Evolutionary conservation across 2,797 vertebrate genomes (phyloP).

Genomic region (Lepidocolaptes lacrymiger): DNA sequence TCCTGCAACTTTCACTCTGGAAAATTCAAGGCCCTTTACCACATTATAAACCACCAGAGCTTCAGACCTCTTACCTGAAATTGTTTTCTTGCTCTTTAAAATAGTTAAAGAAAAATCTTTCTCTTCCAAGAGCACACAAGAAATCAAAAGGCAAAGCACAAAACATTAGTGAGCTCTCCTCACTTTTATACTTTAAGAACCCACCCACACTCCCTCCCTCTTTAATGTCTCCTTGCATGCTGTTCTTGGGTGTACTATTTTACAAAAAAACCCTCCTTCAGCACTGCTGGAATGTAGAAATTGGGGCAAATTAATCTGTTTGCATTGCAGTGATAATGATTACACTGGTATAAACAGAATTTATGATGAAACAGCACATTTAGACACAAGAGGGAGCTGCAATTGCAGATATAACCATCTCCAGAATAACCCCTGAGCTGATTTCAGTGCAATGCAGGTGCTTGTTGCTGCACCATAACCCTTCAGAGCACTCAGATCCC

Average conservation of each 20-base stretch:
- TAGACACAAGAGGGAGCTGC: slow-evolving; percentile 68
- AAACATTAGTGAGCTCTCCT: neutral
- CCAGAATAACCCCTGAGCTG: neutral
- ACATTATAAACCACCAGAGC: neutral
- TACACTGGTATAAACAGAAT: neutral
- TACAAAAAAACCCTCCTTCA: neutral
- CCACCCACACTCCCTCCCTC: neutral
- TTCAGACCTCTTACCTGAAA: neutral
- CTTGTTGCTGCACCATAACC: neutral
- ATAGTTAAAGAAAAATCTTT: neutral
- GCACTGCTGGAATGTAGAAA: neutral
- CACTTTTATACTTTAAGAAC: neutral
- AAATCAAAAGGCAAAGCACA: neutral
- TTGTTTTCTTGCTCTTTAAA: neutral
- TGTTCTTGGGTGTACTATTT: neutral
- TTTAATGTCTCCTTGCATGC: neutral
- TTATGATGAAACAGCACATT: neutral
- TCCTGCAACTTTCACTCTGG: neutral
- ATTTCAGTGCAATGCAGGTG: neutral
- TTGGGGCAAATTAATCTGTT: neutral
- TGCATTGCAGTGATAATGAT: neutral
- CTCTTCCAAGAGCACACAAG: neutral
- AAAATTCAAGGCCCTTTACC: neutral
- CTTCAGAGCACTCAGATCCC: neutral
- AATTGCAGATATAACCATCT: neutral